A percentile compares a stretch with the other conserved stretches of the same genome.
Evolutionary conservation across 92 coral and sea anemone species (phyloP).

Genomic region (Blastomussa wellsi): DNA sequence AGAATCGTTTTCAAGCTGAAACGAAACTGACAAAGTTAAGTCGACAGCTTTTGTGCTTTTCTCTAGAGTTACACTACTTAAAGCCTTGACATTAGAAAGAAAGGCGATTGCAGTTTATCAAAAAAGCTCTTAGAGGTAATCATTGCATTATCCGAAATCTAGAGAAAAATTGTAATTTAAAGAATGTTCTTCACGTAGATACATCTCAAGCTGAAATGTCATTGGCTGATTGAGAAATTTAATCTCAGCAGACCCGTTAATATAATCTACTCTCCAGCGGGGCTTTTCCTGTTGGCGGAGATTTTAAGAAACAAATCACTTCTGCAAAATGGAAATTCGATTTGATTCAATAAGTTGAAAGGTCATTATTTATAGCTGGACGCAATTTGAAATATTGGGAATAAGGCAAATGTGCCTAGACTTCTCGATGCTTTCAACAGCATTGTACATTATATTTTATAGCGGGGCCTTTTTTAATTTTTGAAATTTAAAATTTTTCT

Average conservation of each 20-base stretch:
- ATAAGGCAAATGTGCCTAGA: neutral
- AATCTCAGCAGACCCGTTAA: neutral
- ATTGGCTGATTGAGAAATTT: neutral
- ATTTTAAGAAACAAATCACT: neutral
- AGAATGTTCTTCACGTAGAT: neutral
- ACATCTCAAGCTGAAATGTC: neutral
- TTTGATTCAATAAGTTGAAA: neutral
- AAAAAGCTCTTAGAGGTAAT: neutral
- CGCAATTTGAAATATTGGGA: neutral
- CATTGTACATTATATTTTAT: neutral
- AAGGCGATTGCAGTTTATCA: no score
- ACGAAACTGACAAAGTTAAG: no score
- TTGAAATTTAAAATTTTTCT: neutral
- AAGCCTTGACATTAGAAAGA: no score
- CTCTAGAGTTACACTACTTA: no score
- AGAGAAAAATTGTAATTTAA: neutral
- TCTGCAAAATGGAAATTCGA: conserved; percentile 4
- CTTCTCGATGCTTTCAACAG: neutral
- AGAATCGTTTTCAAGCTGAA: no score
- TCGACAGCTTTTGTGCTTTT: no score
- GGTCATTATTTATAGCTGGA: neutral
- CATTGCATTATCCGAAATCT: neutral
- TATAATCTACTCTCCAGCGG: conserved; percentile 6
- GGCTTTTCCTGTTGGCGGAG: conserved; percentile 20
- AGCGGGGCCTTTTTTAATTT: neutral